Conservation (phyloP, 2,113 vertebrate species). For the Dryoscopus gambensis region DNA sequence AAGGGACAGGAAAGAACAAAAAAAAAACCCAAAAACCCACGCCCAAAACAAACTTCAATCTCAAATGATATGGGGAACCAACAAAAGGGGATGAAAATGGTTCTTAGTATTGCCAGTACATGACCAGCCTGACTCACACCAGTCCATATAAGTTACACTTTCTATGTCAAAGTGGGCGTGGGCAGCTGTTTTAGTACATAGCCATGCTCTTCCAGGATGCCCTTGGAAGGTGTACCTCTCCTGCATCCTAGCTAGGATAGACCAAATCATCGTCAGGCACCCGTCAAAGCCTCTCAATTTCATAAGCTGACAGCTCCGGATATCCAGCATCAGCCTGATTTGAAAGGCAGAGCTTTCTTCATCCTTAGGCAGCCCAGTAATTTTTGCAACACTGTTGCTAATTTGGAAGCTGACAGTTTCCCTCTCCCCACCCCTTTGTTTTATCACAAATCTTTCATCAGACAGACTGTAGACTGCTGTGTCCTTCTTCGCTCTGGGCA, state of each 20-base stretch:
- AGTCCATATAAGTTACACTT: background rate
- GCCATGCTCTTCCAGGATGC: background rate
- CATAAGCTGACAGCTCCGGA: background rate
- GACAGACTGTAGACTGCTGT: background rate
- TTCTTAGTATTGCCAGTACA: background rate
- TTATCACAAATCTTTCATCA: constrained; percentile 15
- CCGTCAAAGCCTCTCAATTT: background rate
- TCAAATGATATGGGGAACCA: background rate
- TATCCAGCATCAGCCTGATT: background rate
- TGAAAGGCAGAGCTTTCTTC: constrained; percentile 1
- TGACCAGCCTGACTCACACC: background rate
- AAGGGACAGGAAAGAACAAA: background rate
- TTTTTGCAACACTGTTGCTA: background rate
- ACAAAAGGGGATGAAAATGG: background rate
- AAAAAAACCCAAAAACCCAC: background rate
- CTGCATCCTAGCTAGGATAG: background rate
- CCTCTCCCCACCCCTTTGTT: background rate
- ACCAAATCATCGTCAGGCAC: background rate
- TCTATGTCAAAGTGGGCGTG: background rate
- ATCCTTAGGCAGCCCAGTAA: background rate
- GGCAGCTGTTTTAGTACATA: background rate
- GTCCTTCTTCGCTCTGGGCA: background rate
- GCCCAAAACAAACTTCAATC: background rate
- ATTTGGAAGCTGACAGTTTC: constrained; percentile 19
- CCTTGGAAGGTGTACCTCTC: background rate